phyloP scores from a whole-genome alignment of 2,888 invertebrate genomes.

The Portevinia maculata region DNA sequence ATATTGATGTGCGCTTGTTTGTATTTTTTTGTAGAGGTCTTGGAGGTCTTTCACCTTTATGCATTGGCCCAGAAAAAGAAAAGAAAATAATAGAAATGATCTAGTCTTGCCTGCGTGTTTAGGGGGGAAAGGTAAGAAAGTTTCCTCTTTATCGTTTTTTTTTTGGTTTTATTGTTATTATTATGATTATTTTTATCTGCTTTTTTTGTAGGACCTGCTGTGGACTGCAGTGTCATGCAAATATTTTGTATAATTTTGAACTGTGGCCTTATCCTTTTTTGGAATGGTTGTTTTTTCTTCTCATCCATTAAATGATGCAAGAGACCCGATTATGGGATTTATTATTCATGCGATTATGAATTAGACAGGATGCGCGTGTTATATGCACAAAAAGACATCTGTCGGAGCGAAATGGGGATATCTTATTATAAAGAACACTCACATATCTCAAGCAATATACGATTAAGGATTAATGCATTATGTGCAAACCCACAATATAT shows the following conservation, averaged over 20 bases:
- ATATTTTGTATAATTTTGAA: constrained; percentile 73
- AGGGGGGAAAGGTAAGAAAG: constrained; percentile 33
- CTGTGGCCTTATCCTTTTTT: constrained; percentile 57
- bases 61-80: constrained; percentile 29
- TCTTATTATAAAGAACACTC: not conserved
- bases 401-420: constrained; percentile 27
- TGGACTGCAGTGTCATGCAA: constrained; percentile 68
- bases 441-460: no score
- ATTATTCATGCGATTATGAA: constrained; percentile 46
- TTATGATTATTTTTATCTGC: constrained; percentile 61
- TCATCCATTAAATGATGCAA: constrained; percentile 13
- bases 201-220: constrained; percentile 55
- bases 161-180: constrained; percentile 55
- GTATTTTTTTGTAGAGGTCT: constrained; percentile 54
- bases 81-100: constrained; percentile 27
- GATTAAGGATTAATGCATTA: no score
- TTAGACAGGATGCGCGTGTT: constrained; percentile 63
- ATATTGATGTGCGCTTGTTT: constrained; percentile 29
- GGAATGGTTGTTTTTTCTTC: not conserved
- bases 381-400: constrained; percentile 49
- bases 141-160: constrained; percentile 55
- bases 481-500: no score
- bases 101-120: constrained; percentile 4
- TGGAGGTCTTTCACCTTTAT: constrained; percentile 67
- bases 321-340: constrained; percentile 63